Conservation (phyloP, 2,113 vertebrate species). For the Archocentrus centrarchus region DNA sequence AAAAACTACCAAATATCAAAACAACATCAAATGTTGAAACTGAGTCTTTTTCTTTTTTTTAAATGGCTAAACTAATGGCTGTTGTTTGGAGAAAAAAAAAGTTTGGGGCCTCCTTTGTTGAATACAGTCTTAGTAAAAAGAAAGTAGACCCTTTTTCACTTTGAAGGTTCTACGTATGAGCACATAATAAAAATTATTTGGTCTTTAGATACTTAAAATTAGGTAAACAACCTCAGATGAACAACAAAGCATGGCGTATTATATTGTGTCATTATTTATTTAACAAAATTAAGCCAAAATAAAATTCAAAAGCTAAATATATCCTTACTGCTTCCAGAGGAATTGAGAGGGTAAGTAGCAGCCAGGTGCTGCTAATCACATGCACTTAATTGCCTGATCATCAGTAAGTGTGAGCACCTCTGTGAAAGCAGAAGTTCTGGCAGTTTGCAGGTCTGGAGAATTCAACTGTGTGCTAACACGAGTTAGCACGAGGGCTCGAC, state of each 20-base stretch:
- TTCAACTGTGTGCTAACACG: not conserved
- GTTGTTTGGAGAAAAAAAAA: not conserved
- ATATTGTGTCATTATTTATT: not conserved
- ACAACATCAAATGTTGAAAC: too few relatives aligned
- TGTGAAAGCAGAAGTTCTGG: not conserved
- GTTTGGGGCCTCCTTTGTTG: not conserved
- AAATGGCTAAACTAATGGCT: not conserved
- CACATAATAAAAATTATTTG: too few relatives aligned
- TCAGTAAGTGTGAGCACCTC: not conserved
- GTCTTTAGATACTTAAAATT: not conserved
- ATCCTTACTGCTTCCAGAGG: too few relatives aligned
- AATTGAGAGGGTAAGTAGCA: too few relatives aligned
- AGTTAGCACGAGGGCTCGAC: not conserved
- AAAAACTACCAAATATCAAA: too few relatives aligned
- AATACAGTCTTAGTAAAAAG: not conserved
- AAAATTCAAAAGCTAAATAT: too few relatives aligned
- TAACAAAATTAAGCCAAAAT: too few relatives aligned
- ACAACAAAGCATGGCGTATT: not conserved
- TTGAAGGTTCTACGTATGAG: not conserved
- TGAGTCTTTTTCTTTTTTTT: too few relatives aligned
- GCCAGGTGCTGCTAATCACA: too few relatives aligned
- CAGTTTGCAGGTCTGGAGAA: not conserved
- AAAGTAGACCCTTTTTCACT: not conserved
- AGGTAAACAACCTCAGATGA: not conserved
- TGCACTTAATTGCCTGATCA: not conserved